Evolutionary conservation across 2,797 vertebrate species (phyloP).

Genomic region (Smutsia temminckii): DNA sequence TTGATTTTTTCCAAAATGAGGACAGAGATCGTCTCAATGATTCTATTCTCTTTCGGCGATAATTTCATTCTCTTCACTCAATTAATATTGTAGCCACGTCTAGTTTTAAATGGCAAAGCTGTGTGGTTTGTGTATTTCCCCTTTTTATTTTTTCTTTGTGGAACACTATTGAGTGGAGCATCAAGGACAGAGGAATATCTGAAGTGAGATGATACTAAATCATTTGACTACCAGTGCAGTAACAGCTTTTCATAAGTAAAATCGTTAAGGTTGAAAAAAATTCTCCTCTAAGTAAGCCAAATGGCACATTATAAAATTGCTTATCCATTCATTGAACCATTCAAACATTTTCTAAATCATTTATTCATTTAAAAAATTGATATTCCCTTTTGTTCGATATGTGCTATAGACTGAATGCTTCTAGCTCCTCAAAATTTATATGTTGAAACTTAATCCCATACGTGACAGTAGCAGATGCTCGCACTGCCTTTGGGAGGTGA

Average conservation of each 20-base stretch:
- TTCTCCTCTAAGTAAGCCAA: slow-evolving; percentile 22
- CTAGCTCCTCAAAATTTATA: not conserved
- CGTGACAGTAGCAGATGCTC: not conserved
- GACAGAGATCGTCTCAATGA: not conserved
- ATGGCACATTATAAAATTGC: not conserved
- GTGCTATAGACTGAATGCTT: not conserved
- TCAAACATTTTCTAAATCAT: not conserved
- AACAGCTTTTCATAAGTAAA: not conserved
- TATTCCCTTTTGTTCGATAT: not conserved
- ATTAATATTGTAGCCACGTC: not conserved
- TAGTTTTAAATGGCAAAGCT: not conserved
- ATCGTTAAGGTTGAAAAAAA: not conserved
- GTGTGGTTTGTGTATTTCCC: not conserved
- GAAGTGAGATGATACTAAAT: not conserved
- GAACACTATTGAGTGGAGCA: not conserved
- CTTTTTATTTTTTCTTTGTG: not conserved
- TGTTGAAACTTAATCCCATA: not conserved
- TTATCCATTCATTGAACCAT: not conserved
- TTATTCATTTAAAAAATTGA: not conserved
- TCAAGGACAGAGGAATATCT: not conserved
- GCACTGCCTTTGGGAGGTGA: not conserved
- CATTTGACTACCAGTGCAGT: not conserved
- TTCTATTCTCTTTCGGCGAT: not conserved
- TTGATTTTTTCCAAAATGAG: not conserved
- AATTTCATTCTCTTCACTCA: not conserved